Base-by-base conservation (phyloP, 2,888 invertebrate species). In the Choreutis nemorana region DNA sequence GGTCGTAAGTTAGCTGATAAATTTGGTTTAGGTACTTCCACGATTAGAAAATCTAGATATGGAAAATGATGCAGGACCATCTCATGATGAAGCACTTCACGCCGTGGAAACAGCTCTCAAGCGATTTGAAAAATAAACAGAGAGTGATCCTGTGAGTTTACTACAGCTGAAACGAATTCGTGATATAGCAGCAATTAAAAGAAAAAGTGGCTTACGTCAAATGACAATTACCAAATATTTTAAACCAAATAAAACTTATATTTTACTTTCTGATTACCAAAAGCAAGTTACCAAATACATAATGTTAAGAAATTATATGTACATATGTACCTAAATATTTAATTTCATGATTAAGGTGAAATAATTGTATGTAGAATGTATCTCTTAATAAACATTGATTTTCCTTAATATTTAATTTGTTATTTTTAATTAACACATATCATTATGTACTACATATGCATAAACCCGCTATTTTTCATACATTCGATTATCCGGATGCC, bases 1-100 rank as follows among this genome's bases (percentile, higher is more conserved):
- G 41, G 42, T 34, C 30, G 37, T 35, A 46, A 40, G 34, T 40
- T 46, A 36, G 42, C 44, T 30, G 33, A 37, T 33, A 39, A 40
- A 28, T 49, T 46, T 41, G 45, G 40, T 37, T 44, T 50, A 29
- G 45, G 41, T 33, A 42, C 36, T 29, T 44, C 43, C 35, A 48
- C 42, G 32, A 44, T 46, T 31, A 41, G 39, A 39, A 28, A 34
- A 35, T 23, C 5, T 34, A 35, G 31, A 39, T 8, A 32, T 22
- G 21, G 34, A 32, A 33, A 34, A 32, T 28, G 27, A 32, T 31
- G 37, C 32, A 30, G 34, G 30, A 25, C 37, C 39, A 35, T 42
- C 36, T 34, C 36, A 37, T 30, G 30, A 8, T 14, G 36, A 40
- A 39, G 37, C 40, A 31, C n/a, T 39, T 31, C 32, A 39, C 7